Evolutionary conservation across 2,888 invertebrate genomes (phyloP), one percentile per base, ranked within the genome.

Genomic region (Caenorhabditis becei): DNA sequence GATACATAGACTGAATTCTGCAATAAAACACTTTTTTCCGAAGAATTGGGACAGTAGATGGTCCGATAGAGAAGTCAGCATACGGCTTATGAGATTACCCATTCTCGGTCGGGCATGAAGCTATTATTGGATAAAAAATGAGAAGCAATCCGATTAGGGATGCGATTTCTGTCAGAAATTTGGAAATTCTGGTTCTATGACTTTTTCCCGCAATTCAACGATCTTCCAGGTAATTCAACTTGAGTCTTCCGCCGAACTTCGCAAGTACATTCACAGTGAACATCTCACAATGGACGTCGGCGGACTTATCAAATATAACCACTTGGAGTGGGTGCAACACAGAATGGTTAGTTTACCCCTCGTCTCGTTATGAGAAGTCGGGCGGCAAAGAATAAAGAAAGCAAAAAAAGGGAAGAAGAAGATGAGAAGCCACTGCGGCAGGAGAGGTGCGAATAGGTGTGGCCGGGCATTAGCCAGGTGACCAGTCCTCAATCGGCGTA

Each of bases 241-340:
- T 91, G 95, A 96, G 77, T 94, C 94, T 69, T 93, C 95, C 44
- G 94, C 94, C 66, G 97, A 97, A 92, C 92, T 98, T 77, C 95
- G 95, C 89, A 95, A 96, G 80, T 94, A 95, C 91, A 94, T 97
- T 82, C 95, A 95, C 88, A 93, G 94, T 84, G 94, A 94, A 86
- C 82, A 83, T 56, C 93, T 97, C 86, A 97, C 97, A 0, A 93
- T 94, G 35, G 97, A 97, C 91, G 94, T 98, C 80, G 96, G 96
- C 2, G 97, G 97, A 1, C 94, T 94, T 82, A 93, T 97, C 84
- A 94, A 95, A 81, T 97, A 97, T 92, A 95, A 95, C 88, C 96
- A 97, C 92, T 94, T 95, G 72, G 96, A 96, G 91, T 98, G 97
- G 97, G 96, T 97, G 91, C 95, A 97, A 91, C 96, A 97, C 92